phyloP scores from a whole-genome alignment of 23 tunicate genomes.

The Ciona savignyi region DNA sequence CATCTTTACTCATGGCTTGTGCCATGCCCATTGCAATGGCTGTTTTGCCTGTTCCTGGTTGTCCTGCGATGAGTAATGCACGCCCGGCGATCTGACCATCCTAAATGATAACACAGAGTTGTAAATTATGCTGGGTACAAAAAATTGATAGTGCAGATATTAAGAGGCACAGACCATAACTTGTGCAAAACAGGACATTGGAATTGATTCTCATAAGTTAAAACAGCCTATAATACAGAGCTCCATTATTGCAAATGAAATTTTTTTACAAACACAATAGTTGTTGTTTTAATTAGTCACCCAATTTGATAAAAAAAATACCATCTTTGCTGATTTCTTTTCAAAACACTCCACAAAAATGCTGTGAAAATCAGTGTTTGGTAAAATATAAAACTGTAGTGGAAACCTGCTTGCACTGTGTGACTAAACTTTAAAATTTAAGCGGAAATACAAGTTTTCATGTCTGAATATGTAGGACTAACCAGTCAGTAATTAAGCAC shows the following conservation, averaged over 20 bases:
- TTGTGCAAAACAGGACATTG: no score
- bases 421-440: no score
- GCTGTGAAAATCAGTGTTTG: not conserved
- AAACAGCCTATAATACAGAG: not conserved
- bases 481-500: no score
- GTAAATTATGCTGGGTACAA: not conserved
- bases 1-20: constrained; percentile 93
- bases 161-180: no score
- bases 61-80: constrained; percentile 94
- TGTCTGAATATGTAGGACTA: no score
- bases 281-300: not conserved
- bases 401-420: not conserved
- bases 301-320: no score
- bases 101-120: constrained; percentile 3
- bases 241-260: not conserved
- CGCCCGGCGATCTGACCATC: constrained; percentile 97
- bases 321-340: not conserved
- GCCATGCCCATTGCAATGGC: constrained; percentile 99
- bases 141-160: no score
- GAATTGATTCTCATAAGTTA: no score
- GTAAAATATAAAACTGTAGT: not conserved
- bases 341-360: not conserved
- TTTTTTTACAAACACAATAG: not conserved
- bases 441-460: no score
- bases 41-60: constrained; percentile 98